Conservation (phyloP, 30 jellyfish, hydroid and myxozoan species). For the Aurelia coerulea region DNA sequence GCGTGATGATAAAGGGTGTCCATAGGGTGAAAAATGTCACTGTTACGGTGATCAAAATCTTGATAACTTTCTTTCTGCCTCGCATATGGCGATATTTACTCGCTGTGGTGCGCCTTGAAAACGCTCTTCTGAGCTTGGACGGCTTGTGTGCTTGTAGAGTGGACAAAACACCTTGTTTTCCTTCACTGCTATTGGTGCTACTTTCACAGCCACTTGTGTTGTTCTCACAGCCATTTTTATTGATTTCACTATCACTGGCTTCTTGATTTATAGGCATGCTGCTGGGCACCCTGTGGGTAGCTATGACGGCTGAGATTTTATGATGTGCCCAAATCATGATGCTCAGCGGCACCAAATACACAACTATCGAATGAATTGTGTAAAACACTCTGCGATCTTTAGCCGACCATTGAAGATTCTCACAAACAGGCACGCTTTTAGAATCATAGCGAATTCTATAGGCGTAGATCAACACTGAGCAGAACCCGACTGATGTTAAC, state of each 20-base stretch:
- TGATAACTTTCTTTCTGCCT: slow-evolving; percentile 64
- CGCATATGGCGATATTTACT: slow-evolving; percentile 49
- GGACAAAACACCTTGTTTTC: slow-evolving; percentile 3
- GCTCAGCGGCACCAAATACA: slow-evolving; percentile 79
- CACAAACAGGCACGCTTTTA: slow-evolving; percentile 59
- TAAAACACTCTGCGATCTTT: slow-evolving; percentile 62
- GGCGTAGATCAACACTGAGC: slow-evolving; percentile 79
- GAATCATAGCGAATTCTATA: slow-evolving; percentile 56
- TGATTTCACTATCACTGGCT: slow-evolving; percentile 24
- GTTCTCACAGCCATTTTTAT: slow-evolving; percentile 9
- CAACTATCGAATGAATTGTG: slow-evolving; percentile 76
- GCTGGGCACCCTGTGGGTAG: slow-evolving; percentile 55
- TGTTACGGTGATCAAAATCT: slow-evolving; percentile 80
- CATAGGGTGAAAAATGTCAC: slow-evolving; percentile 74
- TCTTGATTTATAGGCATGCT: slow-evolving; percentile 18
- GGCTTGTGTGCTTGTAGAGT: slow-evolving; percentile 1
- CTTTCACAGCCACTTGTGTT: background rate
- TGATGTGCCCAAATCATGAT: slow-evolving; percentile 89
- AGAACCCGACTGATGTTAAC: slow-evolving; percentile 74
- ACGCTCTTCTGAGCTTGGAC: slow-evolving; percentile 1
- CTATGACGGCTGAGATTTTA: slow-evolving; percentile 60
- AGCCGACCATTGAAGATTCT: slow-evolving; percentile 80
- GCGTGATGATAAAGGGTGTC: slow-evolving; percentile 90
- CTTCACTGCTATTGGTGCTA: slow-evolving; percentile 4
- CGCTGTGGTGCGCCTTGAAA: slow-evolving; percentile 33